Base-by-base conservation (phyloP, 2,113 vertebrate genomes). In the Nymphicus hollandicus region DNA sequence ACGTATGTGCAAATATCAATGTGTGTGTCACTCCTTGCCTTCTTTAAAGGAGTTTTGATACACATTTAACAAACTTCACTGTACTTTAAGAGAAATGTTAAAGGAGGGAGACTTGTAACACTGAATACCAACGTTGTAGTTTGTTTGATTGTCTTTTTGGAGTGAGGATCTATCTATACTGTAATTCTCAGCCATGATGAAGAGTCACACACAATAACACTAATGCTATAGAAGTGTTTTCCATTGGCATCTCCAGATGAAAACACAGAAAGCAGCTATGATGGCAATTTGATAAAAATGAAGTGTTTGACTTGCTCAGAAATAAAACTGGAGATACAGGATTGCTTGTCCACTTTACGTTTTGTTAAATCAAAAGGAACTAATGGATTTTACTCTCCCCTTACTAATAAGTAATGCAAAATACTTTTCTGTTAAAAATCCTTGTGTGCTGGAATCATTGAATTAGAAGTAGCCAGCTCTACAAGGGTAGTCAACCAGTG, bases 221-320 rank as follows among this genome's bases (percentile, higher is more conserved):
- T 87, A n/a, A 77, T 89, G 56, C 80, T 66, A 2, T 27, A 49
- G 61, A 90, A 41, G 13, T 81, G 44, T 46, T 19, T 43, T 83
- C 14, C 52, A 65, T 96, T 72, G 89, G 29, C 50, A 91, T 18
- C 64, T 95, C 52, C 63, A 84, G 43, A 28, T 60, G 52, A 83
- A 96, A 92, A 68, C 35, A 50, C 6, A 63, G 44, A 88, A 77
- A 65, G 39, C 56, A 64, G 71, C 53, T 58, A 19, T 77, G 92
- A 86, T 64, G 72, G 64, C 39, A 87, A 25, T 76, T 88, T 13
- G 69, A 53, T 83, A 74, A 61, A 74, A 74, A 52, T 44, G n/a
- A 87, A 80, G 33, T 43, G 35, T 53, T 46, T 89, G 81, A 80
- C 44, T 92, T 49, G 60, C 60, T 95, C 63, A 55, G 73, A 95